Conservation (phyloP, 2,888 invertebrate species). For the Ectropis crepuscularia region DNA sequence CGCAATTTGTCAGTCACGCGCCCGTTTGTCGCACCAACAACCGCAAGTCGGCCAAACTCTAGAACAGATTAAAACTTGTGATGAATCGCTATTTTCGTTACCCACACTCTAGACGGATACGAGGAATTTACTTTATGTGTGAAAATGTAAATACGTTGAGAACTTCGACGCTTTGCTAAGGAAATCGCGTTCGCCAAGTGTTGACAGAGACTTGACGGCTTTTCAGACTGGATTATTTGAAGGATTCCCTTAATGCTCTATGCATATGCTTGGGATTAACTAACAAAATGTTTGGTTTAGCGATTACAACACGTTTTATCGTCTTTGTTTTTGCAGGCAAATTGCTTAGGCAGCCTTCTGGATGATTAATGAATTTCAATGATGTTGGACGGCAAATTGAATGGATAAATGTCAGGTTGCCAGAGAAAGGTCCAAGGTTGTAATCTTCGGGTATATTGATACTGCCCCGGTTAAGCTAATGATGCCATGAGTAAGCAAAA, state of each 20-base stretch:
- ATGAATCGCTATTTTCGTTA: slow-evolving; percentile 80
- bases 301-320: slow-evolving; percentile 62
- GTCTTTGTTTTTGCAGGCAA: slow-evolving; percentile 64
- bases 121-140: slow-evolving; percentile 79
- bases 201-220: slow-evolving; percentile 78
- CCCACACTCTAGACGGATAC: slow-evolving; percentile 64
- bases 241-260: slow-evolving; percentile 78
- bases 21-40: slow-evolving; percentile 37
- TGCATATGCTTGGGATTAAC: slow-evolving; percentile 72
- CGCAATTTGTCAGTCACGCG: slow-evolving; percentile 5
- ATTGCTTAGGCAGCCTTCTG: slow-evolving; percentile 51
- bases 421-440: slow-evolving; percentile 50
- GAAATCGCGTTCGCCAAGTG: slow-evolving; percentile 75
- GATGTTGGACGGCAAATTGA: slow-evolving; percentile 51
- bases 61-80: slow-evolving; percentile 82
- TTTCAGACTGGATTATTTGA: slow-evolving; percentile 78
- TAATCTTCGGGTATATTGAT: slow-evolving; percentile 42
- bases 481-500: slow-evolving; percentile 44
- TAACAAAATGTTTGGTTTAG: slow-evolving; percentile 61
- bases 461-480: slow-evolving; percentile 47
- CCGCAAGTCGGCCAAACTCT: slow-evolving; percentile 76
- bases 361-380: slow-evolving; percentile 57
- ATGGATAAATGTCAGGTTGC: slow-evolving; percentile 56
- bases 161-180: slow-evolving; percentile 71
- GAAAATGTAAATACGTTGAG: slow-evolving; percentile 80